These are phyloP conservation scores for Mycteria americana DNA, from an alignment of 2,797 vertebrate genomes.

Conservation along the genomic window DNA sequence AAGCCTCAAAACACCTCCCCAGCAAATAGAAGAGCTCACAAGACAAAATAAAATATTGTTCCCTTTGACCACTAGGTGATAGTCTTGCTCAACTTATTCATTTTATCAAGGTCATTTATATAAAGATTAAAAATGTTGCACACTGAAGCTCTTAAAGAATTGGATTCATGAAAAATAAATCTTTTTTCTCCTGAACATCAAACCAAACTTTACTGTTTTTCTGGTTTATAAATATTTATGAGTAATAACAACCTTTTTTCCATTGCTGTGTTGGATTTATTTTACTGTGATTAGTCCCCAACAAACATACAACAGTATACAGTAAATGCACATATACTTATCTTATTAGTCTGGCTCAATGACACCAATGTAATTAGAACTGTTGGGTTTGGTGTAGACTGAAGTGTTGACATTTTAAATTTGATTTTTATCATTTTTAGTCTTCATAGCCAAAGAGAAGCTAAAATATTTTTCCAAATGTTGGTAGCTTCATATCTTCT, in stretches of 20 bases:
- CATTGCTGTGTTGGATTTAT: not conserved
- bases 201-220: not conserved
- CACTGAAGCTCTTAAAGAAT: constrained; percentile 18
- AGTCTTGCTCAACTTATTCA: constrained; percentile 68
- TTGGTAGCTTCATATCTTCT: not conserved
- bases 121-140: constrained; percentile 66
- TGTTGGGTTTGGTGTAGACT: not conserved
- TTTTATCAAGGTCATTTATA: constrained; percentile 69
- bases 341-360: not conserved
- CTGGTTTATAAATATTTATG: constrained; percentile 25
- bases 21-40: not conserved
- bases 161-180: not conserved
- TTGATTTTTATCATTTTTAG: not conserved
- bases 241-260: constrained; percentile 18
- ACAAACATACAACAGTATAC: not conserved
- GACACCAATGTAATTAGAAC: not conserved
- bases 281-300: not conserved
- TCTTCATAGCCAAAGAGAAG: not conserved
- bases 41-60: not conserved
- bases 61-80: constrained; percentile 65
- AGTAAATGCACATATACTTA: not conserved
- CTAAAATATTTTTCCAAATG: not conserved
- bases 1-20: not conserved
- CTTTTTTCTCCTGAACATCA: not conserved
- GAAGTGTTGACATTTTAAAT: not conserved